Conservation (phyloP, 2,888 invertebrate genomes). For the Drosophila villosipedis region DNA sequence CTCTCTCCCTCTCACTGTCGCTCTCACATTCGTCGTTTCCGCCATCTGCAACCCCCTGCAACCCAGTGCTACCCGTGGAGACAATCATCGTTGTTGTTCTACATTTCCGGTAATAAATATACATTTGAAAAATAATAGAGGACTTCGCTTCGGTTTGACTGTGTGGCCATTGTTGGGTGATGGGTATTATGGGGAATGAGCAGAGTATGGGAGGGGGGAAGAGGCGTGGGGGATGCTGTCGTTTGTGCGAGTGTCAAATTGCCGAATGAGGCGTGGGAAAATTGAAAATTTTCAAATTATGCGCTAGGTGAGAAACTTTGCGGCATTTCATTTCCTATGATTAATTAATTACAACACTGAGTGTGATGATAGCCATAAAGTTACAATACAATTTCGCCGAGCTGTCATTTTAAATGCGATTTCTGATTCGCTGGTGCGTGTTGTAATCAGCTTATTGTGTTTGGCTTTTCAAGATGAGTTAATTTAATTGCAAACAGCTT, state of each 20-base stretch:
- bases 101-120: conserved; percentile 80
- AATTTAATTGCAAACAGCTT: not conserved
- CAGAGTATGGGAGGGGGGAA: not conserved
- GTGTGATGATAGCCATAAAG: conserved; percentile 61
- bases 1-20: too few relatives aligned
- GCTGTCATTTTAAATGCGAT: conserved; percentile 30
- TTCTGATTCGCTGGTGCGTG: not conserved
- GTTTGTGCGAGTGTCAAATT: conserved; percentile 56
- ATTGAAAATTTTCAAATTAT: conserved; percentile 71
- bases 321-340: conserved; percentile 78
- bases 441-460: not conserved
- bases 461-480: not conserved
- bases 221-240: not conserved
- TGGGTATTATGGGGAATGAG: not conserved
- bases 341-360: conserved; percentile 70
- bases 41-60: not conserved
- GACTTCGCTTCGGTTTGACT: conserved; percentile 13
- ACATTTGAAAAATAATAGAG: conserved; percentile 74
- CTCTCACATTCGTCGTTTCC: not conserved
- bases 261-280: conserved; percentile 70
- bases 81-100: conserved; percentile 67
- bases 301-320: conserved; percentile 75
- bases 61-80: not conserved
- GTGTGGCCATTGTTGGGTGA: not conserved
- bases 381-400: conserved; percentile 11